These are phyloP conservation scores for Geothlypis trichas DNA, from an alignment of 2,113 vertebrate genomes.

Conservation along the genomic window DNA sequence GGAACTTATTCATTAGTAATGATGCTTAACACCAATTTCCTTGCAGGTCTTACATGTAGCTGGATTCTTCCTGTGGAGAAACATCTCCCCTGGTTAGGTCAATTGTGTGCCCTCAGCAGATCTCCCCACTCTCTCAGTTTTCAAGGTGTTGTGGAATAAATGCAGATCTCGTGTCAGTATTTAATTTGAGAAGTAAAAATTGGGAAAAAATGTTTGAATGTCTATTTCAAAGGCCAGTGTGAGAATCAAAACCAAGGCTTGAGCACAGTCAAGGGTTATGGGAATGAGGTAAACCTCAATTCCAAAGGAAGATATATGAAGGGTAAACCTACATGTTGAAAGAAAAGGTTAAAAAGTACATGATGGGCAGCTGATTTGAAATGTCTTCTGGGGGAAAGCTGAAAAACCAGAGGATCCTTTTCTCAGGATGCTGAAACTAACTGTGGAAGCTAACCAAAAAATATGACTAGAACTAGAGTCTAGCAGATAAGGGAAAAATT, in stretches of 20 bases:
- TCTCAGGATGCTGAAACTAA: neutral
- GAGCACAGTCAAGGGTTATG: neutral
- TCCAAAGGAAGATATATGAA: neutral
- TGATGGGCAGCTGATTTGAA: neutral
- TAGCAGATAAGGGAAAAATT: neutral
- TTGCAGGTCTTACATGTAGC: fast-evolving
- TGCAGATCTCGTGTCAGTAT: neutral
- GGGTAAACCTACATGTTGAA: neutral
- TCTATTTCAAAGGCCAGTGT: neutral
- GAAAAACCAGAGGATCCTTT: neutral
- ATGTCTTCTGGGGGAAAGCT: neutral
- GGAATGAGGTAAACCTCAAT: neutral
- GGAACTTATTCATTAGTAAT: neutral
- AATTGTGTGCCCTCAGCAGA: neutral
- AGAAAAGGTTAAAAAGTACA: neutral
- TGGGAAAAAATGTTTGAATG: neutral
- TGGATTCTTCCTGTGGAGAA: neutral
- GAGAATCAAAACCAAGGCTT: neutral
- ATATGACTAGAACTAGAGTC: neutral
- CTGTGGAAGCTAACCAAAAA: neutral
- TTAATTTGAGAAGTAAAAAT: neutral
- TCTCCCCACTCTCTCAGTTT: neutral
- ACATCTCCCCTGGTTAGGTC: neutral
- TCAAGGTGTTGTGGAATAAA: neutral
- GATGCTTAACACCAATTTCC: neutral